Base-by-base conservation (phyloP, 2,113 vertebrate species). In the Herpetotheres cachinnans region DNA sequence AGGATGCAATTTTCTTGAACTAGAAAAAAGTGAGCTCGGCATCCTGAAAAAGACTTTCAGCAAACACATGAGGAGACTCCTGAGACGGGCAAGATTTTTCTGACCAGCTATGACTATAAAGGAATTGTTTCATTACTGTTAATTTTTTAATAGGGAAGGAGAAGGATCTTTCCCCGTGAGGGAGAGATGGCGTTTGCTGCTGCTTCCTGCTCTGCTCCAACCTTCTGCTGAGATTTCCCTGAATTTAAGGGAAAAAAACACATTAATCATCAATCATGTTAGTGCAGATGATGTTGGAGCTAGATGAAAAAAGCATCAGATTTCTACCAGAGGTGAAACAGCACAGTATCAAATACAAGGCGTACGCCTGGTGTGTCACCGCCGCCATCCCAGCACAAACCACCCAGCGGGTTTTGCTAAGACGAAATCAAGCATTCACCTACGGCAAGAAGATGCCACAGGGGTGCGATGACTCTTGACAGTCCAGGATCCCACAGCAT, bases 391-490 rank as follows among this genome's bases (percentile, higher is more conserved):
- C 74, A 72, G 77, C 44, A 66, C 46, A 70, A 65, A 70, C 13
- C 24, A 59, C 14, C 4, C 0, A 0, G 2, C 0, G 0, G 34
- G 46, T 88, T 84, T 67, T 55, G 38, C 18, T 26, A 21, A 63
- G 40, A 24, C 49, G 11, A 90, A 88, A 92, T 77, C 1, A 4
- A 79, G 6, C 1, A 0, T 47, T 85, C 20, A 38, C 44, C 59
- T 40, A 5, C 0, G 0, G 15, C 42, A 81, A 87, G 47, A 62
- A 74, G 67, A 50, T 42, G 47, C 27, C 77, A 81, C 38, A 62
- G 21, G 38, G 16, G 5, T 44, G 52, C 44, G 65, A 89, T 7
- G 19, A 55, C 16, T 36, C 38, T 59, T 1, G 0, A 20, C 19
- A 74, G 21, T 20, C 72, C 78, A 71, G 46, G 44, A 44, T 52